Evolutionary conservation across 2,113 vertebrate species (phyloP), one percentile per base, ranked within the genome.

Genomic region (Brachyhypopomus gauderio): DNA sequence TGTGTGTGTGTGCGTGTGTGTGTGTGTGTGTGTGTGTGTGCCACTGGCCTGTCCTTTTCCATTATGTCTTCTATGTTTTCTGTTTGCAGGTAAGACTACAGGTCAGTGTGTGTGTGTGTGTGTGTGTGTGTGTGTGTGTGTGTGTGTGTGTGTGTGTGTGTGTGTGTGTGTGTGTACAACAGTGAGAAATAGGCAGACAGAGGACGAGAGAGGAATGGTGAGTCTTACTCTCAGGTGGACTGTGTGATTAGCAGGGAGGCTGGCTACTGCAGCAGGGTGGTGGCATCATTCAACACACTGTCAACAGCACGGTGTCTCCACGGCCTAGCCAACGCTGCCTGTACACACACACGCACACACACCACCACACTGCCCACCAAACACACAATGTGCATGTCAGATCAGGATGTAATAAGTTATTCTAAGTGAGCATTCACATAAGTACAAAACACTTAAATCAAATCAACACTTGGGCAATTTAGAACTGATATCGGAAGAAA

Each of bases 1-100:
- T n/a, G n/a, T n/a, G n/a, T n/a, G n/a, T n/a, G n/a, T n/a, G n/a
- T n/a, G n/a, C n/a, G n/a, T n/a, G n/a, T n/a, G n/a, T n/a, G n/a
- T n/a, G n/a, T n/a, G n/a, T n/a, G n/a, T n/a, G n/a, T n/a, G n/a
- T n/a, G n/a, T n/a, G 12, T 52, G 45, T 52, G 45, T 52, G 22
- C 22, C 36, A 72, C 62, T 27, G 66, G 75, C 92, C 91, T 91
- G 90, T 88, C 89, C 90, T 91, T 89, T 89, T 91, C 88, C 88
- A 92, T 90, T 91, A 91, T 92, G 90, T 92, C 89, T 90, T 89
- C 91, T 52, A 52, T 52, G 45, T 52, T 52, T 52, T 52, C 45
- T 69, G 73, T 79, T 64, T 80, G 63, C 83, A 59, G 67, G 71
- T 63, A 84, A 90, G 90, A 90, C 89, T 89, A 85, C 89, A 90